Evolutionary conservation across 2,113 vertebrate genomes (phyloP).

Genomic region (Sprattus sprattus): DNA sequence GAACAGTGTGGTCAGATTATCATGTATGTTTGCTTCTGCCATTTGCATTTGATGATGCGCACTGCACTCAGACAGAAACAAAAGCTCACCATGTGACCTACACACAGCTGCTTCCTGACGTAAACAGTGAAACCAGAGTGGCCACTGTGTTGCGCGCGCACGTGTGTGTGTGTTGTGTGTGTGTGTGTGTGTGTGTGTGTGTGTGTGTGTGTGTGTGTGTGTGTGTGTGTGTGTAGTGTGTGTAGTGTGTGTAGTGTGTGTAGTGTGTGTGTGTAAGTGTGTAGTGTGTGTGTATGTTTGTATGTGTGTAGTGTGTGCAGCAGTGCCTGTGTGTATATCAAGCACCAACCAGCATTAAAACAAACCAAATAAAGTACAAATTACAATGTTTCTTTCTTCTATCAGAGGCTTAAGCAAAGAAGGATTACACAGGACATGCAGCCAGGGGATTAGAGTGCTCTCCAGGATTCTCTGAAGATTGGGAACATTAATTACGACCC

Average conservation of each 20-base stretch:
- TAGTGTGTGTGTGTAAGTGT: background rate
- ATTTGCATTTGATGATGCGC: background rate
- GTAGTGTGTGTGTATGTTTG: background rate
- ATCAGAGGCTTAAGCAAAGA: conserved; percentile 43
- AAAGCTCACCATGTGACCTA: background rate
- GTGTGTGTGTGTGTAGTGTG: background rate
- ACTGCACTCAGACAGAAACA: background rate
- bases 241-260: background rate
- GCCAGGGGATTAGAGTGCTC: conserved; percentile 48
- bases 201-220: background rate
- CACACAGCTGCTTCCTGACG: conserved; percentile 6
- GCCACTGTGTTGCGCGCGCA: background rate
- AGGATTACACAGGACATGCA: conserved; percentile 45
- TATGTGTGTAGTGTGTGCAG: no score
- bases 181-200: background rate
- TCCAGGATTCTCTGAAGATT: conserved; percentile 57
- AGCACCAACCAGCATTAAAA: conserved; percentile 2
- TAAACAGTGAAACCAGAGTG: conserved; percentile 19
- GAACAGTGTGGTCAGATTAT: background rate
- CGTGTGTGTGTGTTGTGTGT: background rate
- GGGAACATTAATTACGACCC: conserved; percentile 37
- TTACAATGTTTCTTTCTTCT: conserved; percentile 22
- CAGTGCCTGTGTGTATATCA: background rate
- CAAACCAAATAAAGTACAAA: background rate
- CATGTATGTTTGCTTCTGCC: background rate